Evolutionary conservation across 1,140 invertebrate species (phyloP).

Genomic region (Aphis craccivora): DNA sequence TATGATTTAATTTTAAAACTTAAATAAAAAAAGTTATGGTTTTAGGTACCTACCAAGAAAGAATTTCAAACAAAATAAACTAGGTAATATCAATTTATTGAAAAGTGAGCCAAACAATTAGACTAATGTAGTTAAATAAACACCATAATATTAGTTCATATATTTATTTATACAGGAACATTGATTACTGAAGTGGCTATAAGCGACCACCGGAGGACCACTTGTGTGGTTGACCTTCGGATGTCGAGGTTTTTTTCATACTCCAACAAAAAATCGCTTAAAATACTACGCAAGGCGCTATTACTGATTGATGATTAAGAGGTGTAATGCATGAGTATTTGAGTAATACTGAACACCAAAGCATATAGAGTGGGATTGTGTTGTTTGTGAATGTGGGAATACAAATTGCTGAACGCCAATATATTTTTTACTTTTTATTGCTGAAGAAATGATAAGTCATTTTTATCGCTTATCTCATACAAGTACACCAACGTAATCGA

Average conservation of each 20-base stretch:
- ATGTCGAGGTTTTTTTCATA: not conserved
- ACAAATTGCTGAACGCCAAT: not conserved
- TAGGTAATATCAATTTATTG: not conserved
- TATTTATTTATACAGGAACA: not conserved
- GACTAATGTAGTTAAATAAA: not conserved
- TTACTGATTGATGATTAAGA: not conserved
- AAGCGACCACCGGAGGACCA: not conserved
- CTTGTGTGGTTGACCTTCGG: conserved; percentile 10
- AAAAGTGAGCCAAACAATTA: not conserved
- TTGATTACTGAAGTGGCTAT: not conserved
- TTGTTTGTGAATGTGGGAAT: no score
- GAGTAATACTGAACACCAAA: no score
- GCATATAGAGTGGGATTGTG: no score
- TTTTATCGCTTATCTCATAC: no score
- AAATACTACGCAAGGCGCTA: not conserved
- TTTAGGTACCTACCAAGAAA: not conserved
- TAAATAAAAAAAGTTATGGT: not conserved
- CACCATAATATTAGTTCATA: not conserved
- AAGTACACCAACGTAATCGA: no score
- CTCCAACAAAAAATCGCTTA: not conserved
- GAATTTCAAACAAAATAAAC: not conserved
- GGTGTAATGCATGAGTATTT: not conserved
- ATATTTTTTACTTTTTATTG: not conserved
- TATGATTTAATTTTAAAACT: not conserved
- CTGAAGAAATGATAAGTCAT: no score